Percentiles rank a stretch among this genome's conserved stretches.
phyloP scores from a whole-genome alignment of 2,888 invertebrate genomes.

The Orthosia gracilis region DNA sequence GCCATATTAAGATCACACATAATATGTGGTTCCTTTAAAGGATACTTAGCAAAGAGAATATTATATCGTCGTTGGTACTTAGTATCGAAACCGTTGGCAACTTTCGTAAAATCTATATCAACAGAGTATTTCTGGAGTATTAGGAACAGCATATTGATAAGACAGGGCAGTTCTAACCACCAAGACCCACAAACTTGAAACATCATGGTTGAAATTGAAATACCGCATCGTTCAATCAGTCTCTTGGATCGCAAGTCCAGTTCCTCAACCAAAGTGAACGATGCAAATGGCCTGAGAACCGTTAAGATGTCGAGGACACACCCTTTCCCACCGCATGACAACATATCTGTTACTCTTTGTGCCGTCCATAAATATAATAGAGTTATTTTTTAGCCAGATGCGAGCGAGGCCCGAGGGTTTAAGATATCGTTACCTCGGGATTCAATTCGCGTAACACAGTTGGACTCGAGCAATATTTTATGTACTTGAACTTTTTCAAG shows the following conservation, averaged over 20 bases:
- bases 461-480: constrained; percentile 62
- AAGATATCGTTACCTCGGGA: constrained; percentile 65
- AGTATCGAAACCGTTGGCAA: neutral
- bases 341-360: constrained; percentile 50
- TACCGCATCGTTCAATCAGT: no score
- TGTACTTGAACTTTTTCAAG: constrained; percentile 60
- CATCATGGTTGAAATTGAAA: neutral
- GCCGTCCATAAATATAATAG: constrained; percentile 52
- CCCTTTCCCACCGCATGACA: constrained; percentile 44
- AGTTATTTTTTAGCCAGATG: constrained; percentile 62
- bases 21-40: neutral
- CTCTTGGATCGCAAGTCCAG: neutral
- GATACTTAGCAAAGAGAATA: no score
- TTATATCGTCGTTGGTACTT: no score
- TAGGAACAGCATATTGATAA: neutral
- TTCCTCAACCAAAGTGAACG: constrained; percentile 4
- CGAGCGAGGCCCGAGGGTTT: constrained; percentile 51
- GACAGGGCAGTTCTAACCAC: neutral
- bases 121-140: neutral
- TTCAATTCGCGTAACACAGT: constrained; percentile 65
- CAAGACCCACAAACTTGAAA: neutral
- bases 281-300: constrained; percentile 9
- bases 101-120: neutral
- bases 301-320: constrained; percentile 33
- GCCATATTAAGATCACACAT: neutral